Evolutionary conservation across 2,797 vertebrate genomes (phyloP).

Genomic region (Euphonia xanthogaster): DNA sequence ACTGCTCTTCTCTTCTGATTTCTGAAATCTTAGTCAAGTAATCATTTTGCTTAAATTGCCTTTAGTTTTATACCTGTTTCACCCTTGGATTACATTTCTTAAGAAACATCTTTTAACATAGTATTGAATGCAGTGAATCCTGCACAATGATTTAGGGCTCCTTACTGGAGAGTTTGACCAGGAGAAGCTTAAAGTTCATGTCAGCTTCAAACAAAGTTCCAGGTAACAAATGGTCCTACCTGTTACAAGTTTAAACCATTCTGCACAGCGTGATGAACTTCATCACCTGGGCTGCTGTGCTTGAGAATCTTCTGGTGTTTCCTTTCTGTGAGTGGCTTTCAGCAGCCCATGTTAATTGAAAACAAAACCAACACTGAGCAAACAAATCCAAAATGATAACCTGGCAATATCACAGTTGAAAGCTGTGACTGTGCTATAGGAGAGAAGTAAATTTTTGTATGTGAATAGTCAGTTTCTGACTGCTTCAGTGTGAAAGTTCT

Average conservation of each 20-base stretch:
- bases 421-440: not conserved
- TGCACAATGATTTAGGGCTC: not conserved
- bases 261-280: not conserved
- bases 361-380: not conserved
- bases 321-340: not conserved
- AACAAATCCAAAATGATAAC: not conserved
- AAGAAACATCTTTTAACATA: not conserved
- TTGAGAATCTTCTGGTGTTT: not conserved
- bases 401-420: not conserved
- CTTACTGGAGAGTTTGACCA: not conserved
- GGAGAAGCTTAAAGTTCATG: not conserved
- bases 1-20: not conserved
- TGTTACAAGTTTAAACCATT: not conserved
- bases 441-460: not conserved
- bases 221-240: not conserved
- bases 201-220: not conserved
- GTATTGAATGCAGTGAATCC: not conserved
- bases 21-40: not conserved
- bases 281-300: not conserved
- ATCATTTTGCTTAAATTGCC: not conserved
- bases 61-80: not conserved
- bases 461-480: not conserved
- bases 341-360: not conserved
- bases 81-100: not conserved
- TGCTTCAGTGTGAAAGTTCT: not conserved